These are phyloP conservation scores for Stichodactyla mertensii DNA, from an alignment of 64 coral and sea anemone genomes.

Conservation along the genomic window DNA sequence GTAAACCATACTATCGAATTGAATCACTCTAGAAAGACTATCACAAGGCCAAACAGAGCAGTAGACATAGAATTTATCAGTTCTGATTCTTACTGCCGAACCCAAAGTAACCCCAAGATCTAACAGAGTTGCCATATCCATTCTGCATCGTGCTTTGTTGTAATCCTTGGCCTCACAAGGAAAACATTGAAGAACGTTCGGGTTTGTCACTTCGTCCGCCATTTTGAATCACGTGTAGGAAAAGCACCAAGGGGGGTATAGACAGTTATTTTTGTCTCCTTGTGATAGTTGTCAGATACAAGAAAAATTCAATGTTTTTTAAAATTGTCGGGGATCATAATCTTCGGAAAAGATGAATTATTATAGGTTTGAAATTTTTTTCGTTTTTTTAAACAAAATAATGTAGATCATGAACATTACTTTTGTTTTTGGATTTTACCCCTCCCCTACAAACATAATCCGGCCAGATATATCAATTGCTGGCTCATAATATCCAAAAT, in stretches of 20 bases:
- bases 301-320: neutral
- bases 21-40: conserved; percentile 14
- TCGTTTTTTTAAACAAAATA: neutral
- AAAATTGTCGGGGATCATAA: neutral
- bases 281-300: neutral
- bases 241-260: neutral
- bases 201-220: conserved; percentile 34
- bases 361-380: neutral
- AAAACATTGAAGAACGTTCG: conserved; percentile 27
- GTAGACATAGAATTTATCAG: conserved; percentile 12
- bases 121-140: conserved; percentile 46
- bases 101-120: conserved; percentile 54
- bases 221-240: conserved; percentile 48
- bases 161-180: conserved; percentile 81
- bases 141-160: conserved; percentile 79
- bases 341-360: neutral
- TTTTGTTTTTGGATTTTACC: neutral
- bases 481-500: conserved; percentile 27
- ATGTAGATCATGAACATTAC: too few relatives aligned
- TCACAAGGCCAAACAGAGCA: conserved; percentile 64
- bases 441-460: neutral
- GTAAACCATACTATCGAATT: conserved; percentile 46
- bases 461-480: neutral
- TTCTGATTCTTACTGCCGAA: conserved; percentile 45
- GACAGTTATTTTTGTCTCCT: neutral